Evolutionary conservation across 2,113 vertebrate genomes (phyloP).

Genomic region (Spea multiplicata): DNA sequence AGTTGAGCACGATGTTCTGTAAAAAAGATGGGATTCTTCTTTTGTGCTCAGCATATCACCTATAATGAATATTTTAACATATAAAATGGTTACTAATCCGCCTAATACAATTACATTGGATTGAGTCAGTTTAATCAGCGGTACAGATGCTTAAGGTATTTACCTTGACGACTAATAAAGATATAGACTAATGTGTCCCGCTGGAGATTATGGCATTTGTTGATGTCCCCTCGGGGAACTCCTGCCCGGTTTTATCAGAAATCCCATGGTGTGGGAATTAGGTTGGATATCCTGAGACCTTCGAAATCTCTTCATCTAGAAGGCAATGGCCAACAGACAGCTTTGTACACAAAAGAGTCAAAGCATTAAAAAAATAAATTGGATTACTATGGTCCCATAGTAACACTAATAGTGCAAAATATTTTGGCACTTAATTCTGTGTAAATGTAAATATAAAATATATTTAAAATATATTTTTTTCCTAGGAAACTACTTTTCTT

Average conservation of each 20-base stretch:
- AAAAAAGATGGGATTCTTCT: not conserved
- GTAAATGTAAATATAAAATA: too few relatives aligned
- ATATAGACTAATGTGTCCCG: not conserved
- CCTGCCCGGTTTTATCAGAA: slow-evolving; percentile 26
- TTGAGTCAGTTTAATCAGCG: not conserved
- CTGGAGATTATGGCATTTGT: slow-evolving; percentile 23
- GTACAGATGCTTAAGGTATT: slow-evolving; percentile 1
- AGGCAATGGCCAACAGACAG: not conserved
- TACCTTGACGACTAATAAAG: slow-evolving; percentile 27
- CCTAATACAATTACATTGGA: slow-evolving; percentile 10
- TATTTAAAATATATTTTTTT: too few relatives aligned
- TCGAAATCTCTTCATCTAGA: slow-evolving; percentile 2
- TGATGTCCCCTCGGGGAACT: slow-evolving; percentile 2
- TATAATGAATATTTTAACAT: slow-evolving; percentile 6
- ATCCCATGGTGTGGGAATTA: slow-evolving; percentile 40
- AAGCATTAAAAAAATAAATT: too few relatives aligned
- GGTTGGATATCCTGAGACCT: slow-evolving; percentile 21
- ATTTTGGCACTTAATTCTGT: too few relatives aligned
- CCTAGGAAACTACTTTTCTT: too few relatives aligned
- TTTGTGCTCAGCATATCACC: not conserved
- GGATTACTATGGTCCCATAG: too few relatives aligned
- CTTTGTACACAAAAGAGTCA: not conserved
- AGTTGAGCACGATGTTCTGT: not conserved
- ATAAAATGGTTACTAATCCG: slow-evolving; percentile 6
- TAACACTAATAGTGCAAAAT: too few relatives aligned